Evolutionary conservation across 1,140 invertebrate genomes (phyloP), one percentile per base, ranked within the genome.

Genomic region (Camponotus vicinus): DNA sequence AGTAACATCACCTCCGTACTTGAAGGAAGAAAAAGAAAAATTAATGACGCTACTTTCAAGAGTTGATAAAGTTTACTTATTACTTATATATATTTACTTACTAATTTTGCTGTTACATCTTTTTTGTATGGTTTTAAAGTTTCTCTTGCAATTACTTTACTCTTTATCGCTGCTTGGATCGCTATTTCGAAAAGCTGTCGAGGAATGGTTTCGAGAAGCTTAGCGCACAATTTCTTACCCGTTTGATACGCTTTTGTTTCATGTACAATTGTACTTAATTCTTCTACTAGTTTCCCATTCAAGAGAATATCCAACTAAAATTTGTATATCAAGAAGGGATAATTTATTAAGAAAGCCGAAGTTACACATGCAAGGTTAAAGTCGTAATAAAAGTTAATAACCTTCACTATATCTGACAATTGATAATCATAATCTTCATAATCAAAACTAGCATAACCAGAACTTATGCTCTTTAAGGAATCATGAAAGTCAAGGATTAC

Each of bases 371-470:
- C 45, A 32, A 57, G 15, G n/a, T 15, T 37, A 59, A 77, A 34
- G 40, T 52, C n/a, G 64, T 13, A 76, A 64, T 71, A 66, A 61
- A 27, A 82, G 79, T 18, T 66, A 57, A 49, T 87, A 70, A 93
- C 97, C 95, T 97, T 98, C 0, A 97, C 96, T 89, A 98, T 95
- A 85, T 96, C 93, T 84, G 97, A 97, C 18, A 94, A 70, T 93
- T 98, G 95, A 94, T 98, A 99, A 18, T 97, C 98, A 93, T 97
- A 93, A 94, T 99, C 98, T 95, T 99, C 98, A 95, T 99, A 99
- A 95, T 99, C 99, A 95, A 99, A 99, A 94, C 98, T 99, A 11
- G 98, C 99, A 95, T 98, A 99, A 13, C 99, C 99, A 2, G 98
- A 99, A 21, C 97, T 97, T 15, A 98, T 90, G 32, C 97, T 97